Base-by-base conservation (phyloP, 2,888 invertebrate genomes). In the Polylopha cassiicola region DNA sequence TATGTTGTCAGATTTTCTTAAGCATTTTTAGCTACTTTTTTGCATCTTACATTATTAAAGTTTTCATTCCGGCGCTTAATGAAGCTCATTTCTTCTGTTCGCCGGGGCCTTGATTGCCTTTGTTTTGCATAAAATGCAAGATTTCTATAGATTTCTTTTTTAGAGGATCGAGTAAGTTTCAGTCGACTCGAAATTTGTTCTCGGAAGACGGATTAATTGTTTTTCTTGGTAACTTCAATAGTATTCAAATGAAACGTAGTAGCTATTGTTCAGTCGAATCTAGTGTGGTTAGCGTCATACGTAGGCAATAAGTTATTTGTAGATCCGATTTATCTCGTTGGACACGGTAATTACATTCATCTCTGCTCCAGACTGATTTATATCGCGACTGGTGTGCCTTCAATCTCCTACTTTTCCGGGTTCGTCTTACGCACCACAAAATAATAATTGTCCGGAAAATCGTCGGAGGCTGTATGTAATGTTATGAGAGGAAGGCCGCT, bases 1-100 rank as follows among this genome's bases (percentile, higher is more conserved):
- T 85, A 85, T 85, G 85, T 84, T 82, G 85, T 84, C 85, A 85
- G 85, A 85, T 85, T 85, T 85, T 84, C 85, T 85, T 85, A 75
- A 84, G 84, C 78, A 84, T 84, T 84, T 84, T 82, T 84, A 80
- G 76, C 72, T 80, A 73, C 72, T 77, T 82, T 84, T 84, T 84
- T 84, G 81, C 85, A 84, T 85, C 82, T 84, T 82, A 84, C 84
- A 82, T 85, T 85, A 85, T 85, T 85, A 82, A 85, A 85, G 85
- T 86, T 86, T 85, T 82, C 85, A 81, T 82, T 84, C 81, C 75
- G 74, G 69, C 73, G 80, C 78, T 82, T 86, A 84, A 85, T 86
- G 85, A 85, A 85, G 80, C 82, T 85, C 85, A 86, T 84, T 86
- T 82, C 84, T 85, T 82, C 80, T 84, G 85, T 84, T 79, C 82